These are phyloP conservation scores for Psilanteris sp. DNA, from an alignment of 1,140 invertebrate genomes.

Conservation along the genomic window DNA sequence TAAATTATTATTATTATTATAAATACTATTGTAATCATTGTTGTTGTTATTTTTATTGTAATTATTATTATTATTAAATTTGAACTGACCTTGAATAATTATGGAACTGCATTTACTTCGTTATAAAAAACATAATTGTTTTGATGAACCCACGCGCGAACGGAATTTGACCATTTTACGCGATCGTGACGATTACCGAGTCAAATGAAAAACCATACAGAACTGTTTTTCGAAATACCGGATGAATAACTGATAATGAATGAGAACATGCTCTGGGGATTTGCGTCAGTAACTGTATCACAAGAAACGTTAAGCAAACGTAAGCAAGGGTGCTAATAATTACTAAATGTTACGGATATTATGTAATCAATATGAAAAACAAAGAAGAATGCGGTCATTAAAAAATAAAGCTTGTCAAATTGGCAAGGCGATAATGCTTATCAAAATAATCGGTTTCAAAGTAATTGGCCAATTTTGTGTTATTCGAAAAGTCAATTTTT, in stretches of 20 bases:
- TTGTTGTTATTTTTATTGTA: too few relatives aligned
- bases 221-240: conserved; percentile 42
- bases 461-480: too few relatives aligned
- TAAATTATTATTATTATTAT: too few relatives aligned
- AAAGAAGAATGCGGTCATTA: conserved; percentile 16
- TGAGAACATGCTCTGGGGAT: conserved; percentile 30
- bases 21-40: too few relatives aligned
- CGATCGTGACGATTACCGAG: neutral
- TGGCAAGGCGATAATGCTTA: too few relatives aligned
- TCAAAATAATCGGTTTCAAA: too few relatives aligned
- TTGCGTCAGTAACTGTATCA: conserved; percentile 74
- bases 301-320: conserved; percentile 76
- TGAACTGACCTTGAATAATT: too few relatives aligned
- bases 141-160: neutral
- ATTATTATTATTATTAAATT: too few relatives aligned
- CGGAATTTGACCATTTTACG: neutral
- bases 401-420: too few relatives aligned
- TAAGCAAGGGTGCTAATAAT: conserved; percentile 64
- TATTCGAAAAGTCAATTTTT: too few relatives aligned
- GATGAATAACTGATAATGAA: conserved; percentile 65
- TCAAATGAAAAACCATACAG: conserved; percentile 3
- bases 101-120: neutral
- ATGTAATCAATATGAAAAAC: conserved; percentile 13
- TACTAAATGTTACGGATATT: conserved; percentile 74
- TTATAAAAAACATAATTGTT: conserved; percentile 7